Evolutionary conservation across 1,140 invertebrate species (phyloP).

Genomic region (Popillia japonica): DNA sequence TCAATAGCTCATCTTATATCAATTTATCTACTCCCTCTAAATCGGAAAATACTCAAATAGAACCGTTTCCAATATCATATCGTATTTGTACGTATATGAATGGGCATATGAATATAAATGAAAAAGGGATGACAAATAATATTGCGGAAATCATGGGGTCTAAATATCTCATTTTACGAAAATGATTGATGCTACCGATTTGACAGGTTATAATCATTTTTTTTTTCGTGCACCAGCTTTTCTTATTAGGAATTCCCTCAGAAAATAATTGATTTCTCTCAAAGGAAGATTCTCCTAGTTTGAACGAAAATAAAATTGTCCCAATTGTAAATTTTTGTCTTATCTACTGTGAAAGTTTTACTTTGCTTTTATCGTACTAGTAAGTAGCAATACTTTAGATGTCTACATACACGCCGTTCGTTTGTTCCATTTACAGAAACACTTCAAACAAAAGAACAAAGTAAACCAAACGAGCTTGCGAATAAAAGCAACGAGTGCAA

Average conservation of each 20-base stretch:
- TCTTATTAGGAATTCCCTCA: background rate
- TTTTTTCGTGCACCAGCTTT: background rate
- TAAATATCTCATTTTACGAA: background rate
- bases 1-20: too few species aligned
- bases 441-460: constrained; percentile 1
- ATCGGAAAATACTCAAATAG: background rate
- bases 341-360: background rate
- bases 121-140: background rate
- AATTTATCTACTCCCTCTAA: background rate
- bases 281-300: background rate
- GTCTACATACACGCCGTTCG: background rate
- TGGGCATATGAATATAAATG: constrained; percentile 25
- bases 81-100: constrained; percentile 17
- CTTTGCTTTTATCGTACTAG: background rate
- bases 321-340: background rate
- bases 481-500: background rate
- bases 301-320: background rate
- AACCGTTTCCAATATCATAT: constrained; percentile 16
- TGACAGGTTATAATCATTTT: constrained; percentile 17
- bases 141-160: background rate
- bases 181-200: constrained; percentile 27
- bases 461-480: background rate
- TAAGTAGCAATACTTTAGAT: background rate
- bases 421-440: background rate
- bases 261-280: constrained; percentile 4